Conservation (phyloP, 1,140 invertebrate species). For the Tyrophagus putrescentiae region DNA sequence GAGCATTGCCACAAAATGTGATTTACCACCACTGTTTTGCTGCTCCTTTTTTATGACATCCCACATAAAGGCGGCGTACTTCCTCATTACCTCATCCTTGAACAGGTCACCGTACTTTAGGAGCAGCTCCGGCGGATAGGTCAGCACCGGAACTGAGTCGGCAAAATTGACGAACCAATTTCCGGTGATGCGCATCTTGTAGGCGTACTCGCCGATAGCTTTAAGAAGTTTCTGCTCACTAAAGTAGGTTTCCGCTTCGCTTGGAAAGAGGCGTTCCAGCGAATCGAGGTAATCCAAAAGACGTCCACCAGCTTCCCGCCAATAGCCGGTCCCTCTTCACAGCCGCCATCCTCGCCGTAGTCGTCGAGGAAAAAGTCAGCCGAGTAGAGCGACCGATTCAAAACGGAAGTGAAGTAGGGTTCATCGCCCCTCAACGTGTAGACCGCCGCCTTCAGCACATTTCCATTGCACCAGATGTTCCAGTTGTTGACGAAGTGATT, state of each 20-base stretch:
- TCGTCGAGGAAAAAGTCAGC: constrained; percentile 16
- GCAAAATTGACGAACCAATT: neutral
- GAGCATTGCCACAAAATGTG: too few species aligned
- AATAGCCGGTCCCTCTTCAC: constrained; percentile 17
- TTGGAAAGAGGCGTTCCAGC: constrained; percentile 9
- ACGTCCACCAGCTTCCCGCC: constrained; percentile 1
- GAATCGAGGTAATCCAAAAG: constrained; percentile 12
- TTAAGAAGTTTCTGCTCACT: constrained; percentile 2
- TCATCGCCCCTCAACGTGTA: constrained; percentile 5
- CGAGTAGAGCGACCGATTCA: constrained; percentile 2
- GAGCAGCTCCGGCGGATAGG: neutral
- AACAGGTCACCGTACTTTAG: neutral
- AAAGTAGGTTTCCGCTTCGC: neutral
- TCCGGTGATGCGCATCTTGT: constrained; percentile 1
- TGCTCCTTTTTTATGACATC: neutral
- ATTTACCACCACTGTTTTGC: neutral
- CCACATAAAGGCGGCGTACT: neutral
- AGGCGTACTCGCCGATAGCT: constrained; percentile 4
- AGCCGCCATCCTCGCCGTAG: constrained; percentile 15
- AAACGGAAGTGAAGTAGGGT: neutral
- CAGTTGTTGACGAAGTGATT: constrained; percentile 12
- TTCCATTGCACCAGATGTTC: constrained; percentile 19
- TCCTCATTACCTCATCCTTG: neutral
- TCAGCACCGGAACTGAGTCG: neutral
- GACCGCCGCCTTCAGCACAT: constrained; percentile 2